phyloP scores from a whole-genome alignment of 2,113 vertebrate genomes.

The Cinclus cinclus region DNA sequence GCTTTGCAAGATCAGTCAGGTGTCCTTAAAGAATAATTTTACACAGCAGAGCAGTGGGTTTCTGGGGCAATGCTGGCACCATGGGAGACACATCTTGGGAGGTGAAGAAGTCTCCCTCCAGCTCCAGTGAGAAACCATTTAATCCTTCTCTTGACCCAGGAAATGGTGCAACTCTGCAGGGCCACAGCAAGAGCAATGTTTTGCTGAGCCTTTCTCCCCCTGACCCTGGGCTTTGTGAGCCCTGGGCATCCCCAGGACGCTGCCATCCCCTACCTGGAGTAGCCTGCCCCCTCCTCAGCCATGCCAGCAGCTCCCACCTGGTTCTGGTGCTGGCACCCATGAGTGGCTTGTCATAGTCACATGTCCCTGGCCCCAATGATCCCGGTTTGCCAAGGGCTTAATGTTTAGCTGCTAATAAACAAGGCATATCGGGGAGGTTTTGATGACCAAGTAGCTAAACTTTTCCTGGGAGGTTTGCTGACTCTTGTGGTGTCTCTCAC shows the following conservation, averaged over 20 bases:
- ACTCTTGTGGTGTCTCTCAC: not conserved
- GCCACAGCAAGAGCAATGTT: not conserved
- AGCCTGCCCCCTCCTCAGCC: not conserved
- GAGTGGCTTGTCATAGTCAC: not conserved
- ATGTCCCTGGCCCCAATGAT: not conserved
- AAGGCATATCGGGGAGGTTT: not conserved
- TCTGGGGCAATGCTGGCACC: not conserved
- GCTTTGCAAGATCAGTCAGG: not conserved
- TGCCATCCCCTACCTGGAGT: not conserved
- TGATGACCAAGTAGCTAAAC: not conserved
- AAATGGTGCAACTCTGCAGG: not conserved
- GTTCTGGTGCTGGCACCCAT: not conserved
- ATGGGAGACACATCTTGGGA: not conserved
- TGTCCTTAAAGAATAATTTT: not conserved
- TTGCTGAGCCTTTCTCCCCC: not conserved
- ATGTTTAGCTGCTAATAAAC: slow-evolving; percentile 58
- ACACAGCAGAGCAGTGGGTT: not conserved
- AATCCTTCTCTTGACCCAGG: not conserved
- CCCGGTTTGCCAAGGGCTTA: slow-evolving; percentile 51
- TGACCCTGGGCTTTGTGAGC: not conserved
- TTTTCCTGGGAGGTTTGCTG: not conserved
- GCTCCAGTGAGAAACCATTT: not conserved
- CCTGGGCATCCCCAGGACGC: not conserved
- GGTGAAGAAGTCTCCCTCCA: not conserved
- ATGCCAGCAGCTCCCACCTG: accelerated